phyloP scores from a whole-genome alignment of 2,888 invertebrate species.

The Rotaria macrura region DNA sequence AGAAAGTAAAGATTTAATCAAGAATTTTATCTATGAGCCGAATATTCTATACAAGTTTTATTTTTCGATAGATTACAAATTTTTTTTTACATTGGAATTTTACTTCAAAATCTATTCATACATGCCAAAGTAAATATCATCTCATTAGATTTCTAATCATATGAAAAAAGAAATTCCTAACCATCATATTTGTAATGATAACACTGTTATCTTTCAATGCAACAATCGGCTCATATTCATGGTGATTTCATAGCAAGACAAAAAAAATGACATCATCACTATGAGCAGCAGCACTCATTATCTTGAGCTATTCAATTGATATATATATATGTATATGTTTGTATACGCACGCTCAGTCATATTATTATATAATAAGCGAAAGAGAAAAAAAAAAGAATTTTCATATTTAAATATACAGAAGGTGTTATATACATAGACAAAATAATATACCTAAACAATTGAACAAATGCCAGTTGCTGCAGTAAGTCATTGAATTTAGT shows the following conservation, averaged over 20 bases:
- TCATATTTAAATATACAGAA: neutral
- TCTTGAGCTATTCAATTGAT: neutral
- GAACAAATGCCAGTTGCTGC: neutral
- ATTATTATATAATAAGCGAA: conserved; percentile 1
- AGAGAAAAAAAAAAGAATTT: neutral
- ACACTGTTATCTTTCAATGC: neutral
- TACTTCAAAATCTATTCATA: neutral
- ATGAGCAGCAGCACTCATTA: neutral
- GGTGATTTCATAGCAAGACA: neutral
- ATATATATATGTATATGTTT: too few relatives aligned
- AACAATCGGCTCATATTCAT: conserved; percentile 8
- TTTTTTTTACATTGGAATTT: neutral
- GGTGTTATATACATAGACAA: neutral
- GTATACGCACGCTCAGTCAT: neutral
- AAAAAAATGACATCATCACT: neutral
- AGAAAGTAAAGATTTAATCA: too few relatives aligned
- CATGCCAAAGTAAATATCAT: neutral
- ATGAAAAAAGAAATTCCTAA: neutral
- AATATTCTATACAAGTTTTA: too few relatives aligned
- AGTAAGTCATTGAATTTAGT: neutral
- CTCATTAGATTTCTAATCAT: conserved; percentile 3
- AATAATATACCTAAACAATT: neutral
- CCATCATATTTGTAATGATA: neutral
- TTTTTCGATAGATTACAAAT: too few relatives aligned
- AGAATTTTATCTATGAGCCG: too few relatives aligned